Percentiles rank a stretch among this genome's conserved stretches.
Evolutionary conservation across 1,140 invertebrate genomes (phyloP).

Genomic region (Drosophila busckii): DNA sequence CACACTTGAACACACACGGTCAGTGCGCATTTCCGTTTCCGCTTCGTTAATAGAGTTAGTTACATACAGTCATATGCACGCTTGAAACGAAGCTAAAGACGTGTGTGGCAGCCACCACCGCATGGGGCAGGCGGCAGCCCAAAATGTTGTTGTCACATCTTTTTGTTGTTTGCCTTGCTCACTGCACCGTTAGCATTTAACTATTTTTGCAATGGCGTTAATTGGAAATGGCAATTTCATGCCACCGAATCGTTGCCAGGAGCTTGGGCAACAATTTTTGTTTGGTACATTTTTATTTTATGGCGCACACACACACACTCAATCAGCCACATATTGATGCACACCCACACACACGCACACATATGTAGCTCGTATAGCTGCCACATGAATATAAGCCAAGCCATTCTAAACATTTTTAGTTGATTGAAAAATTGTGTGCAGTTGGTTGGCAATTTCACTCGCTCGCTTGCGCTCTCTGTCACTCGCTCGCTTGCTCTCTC

Average conservation of each 20-base stretch:
- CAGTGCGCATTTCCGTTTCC: conserved; percentile 60
- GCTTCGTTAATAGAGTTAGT: conserved; percentile 78
- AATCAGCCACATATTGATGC: conserved; percentile 18
- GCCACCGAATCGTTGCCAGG: conserved; percentile 17
- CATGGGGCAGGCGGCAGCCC: conserved; percentile 14
- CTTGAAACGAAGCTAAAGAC: too few species aligned
- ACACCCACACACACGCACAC: conserved; percentile 2
- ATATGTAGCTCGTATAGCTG: conserved; percentile 42
- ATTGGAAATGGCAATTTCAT: conserved; percentile 77
- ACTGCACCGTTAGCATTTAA: conserved; percentile 58
- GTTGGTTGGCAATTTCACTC: conserved; percentile 57
- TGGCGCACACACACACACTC: conserved; percentile 25
- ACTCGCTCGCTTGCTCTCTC: conserved; percentile 3
- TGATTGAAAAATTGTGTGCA: conserved; percentile 77
- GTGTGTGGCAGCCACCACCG: conserved; percentile 31
- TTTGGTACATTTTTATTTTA: conserved; percentile 61
- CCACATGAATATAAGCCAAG: conserved; percentile 53
- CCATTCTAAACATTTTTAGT: conserved; percentile 73
- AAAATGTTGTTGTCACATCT: conserved; percentile 12
- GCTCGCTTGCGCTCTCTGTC: conserved; percentile 1
- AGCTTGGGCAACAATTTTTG: conserved; percentile 25
- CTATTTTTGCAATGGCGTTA: conserved; percentile 76
- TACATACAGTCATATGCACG: too few species aligned
- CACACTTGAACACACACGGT: too few species aligned
- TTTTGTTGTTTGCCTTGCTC: conserved; percentile 34